phyloP scores from a whole-genome alignment of 2,113 vertebrate genomes.

The Amblyopsis rosae region DNA sequence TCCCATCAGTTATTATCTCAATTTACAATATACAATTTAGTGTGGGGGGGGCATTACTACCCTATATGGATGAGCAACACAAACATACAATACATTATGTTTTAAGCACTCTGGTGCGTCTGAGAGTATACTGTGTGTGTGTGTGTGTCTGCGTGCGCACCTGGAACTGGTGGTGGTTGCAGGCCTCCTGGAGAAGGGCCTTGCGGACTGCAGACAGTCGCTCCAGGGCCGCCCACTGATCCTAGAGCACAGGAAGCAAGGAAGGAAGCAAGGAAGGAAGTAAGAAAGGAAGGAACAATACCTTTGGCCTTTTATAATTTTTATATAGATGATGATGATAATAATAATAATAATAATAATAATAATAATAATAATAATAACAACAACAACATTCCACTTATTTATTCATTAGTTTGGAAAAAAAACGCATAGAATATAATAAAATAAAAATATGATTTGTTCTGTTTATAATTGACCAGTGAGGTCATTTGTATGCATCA shows the following conservation, averaged over 20 bases:
- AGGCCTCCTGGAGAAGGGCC: slow-evolving; percentile 89
- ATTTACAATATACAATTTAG: too few species aligned
- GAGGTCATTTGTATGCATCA: background rate
- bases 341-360: too few species aligned
- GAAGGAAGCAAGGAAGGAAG: background rate
- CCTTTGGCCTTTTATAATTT: too few species aligned
- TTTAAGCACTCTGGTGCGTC: background rate
- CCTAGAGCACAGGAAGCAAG: slow-evolving; percentile 61
- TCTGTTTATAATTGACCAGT: too few species aligned
- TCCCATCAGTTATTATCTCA: too few species aligned
- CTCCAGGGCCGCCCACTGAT: slow-evolving; percentile 93
- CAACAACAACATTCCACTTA: too few species aligned
- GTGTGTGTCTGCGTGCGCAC: slow-evolving; percentile 22
- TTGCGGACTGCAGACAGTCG: slow-evolving; percentile 90
- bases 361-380: too few species aligned
- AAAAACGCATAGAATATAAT: too few species aligned
- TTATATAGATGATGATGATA: too few species aligned
- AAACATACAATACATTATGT: background rate
- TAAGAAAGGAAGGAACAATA: background rate
- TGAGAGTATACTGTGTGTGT: background rate
- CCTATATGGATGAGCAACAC: too few species aligned
- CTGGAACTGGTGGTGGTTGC: slow-evolving; percentile 91
- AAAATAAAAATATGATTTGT: too few species aligned
- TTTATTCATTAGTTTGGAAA: background rate
- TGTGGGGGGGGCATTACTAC: too few species aligned